Evolutionary conservation across 2,888 invertebrate species (phyloP).

Genomic region (Trachelus iudaicus): DNA sequence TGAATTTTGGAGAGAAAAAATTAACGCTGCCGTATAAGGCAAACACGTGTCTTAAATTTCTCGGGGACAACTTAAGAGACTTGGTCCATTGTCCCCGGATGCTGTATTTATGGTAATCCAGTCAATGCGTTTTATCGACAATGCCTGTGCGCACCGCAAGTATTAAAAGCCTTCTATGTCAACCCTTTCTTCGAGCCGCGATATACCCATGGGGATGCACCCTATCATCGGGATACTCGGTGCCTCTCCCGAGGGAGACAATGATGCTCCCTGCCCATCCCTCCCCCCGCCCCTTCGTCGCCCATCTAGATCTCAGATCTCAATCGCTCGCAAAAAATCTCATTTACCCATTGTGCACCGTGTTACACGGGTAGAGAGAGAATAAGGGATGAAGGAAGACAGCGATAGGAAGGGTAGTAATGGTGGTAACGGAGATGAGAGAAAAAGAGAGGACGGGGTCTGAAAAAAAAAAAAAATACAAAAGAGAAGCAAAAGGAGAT

Average conservation of each 20-base stretch:
- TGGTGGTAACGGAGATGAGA: slow-evolving; percentile 11
- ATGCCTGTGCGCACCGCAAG: slow-evolving; percentile 50
- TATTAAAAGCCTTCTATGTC: slow-evolving; percentile 61
- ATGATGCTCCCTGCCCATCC: slow-evolving; percentile 43
- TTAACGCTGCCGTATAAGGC: too few species aligned
- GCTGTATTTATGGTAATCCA: slow-evolving; percentile 54
- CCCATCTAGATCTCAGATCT: slow-evolving; percentile 50
- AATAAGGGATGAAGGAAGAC: neutral
- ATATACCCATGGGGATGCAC: slow-evolving; percentile 52
- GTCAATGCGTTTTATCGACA: slow-evolving; percentile 59
- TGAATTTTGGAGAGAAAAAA: too few species aligned
- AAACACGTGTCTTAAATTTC: too few species aligned
- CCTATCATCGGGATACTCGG: slow-evolving; percentile 60
- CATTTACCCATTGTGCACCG: slow-evolving; percentile 62
- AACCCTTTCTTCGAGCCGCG: slow-evolving; percentile 55
- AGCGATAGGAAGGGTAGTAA: slow-evolving; percentile 8
- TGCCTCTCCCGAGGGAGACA: slow-evolving; percentile 55
- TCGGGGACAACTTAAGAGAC: too few species aligned
- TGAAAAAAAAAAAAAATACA: slow-evolving; percentile 5
- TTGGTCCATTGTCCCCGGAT: slow-evolving; percentile 10
- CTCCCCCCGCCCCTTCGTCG: slow-evolving; percentile 12
- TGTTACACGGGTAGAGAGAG: slow-evolving; percentile 35
- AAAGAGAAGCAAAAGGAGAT: slow-evolving; percentile 10
- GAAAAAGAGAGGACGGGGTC: slow-evolving; percentile 13
- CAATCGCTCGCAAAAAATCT: slow-evolving; percentile 64